Evolutionary conservation across 2,113 vertebrate genomes (phyloP).

Genomic region (Phrynosoma platyrhinos): DNA sequence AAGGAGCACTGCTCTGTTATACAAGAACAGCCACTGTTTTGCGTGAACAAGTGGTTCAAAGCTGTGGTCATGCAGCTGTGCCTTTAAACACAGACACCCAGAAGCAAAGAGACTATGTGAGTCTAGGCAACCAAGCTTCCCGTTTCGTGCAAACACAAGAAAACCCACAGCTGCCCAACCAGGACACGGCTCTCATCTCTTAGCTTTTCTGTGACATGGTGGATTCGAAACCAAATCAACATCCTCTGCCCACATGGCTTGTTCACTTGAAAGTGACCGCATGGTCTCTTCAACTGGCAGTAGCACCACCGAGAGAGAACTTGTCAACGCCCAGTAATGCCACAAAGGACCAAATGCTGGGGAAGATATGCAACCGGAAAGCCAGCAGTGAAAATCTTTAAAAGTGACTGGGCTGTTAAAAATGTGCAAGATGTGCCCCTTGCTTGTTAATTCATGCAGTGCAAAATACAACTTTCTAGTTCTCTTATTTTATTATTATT

Average conservation of each 20-base stretch:
- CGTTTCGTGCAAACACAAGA: too few relatives aligned
- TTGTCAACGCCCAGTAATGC: neutral
- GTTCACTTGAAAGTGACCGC: neutral
- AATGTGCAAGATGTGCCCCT: neutral
- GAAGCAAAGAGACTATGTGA: neutral
- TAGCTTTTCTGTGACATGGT: conserved; percentile 10
- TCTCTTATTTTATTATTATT: neutral
- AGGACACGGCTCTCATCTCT: neutral
- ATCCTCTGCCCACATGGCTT: neutral
- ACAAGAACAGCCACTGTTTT: neutral
- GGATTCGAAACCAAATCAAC: conserved; percentile 15
- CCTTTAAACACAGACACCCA: neutral
- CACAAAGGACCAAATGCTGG: neutral
- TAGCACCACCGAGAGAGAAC: neutral
- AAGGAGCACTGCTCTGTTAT: neutral
- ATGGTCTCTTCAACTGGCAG: neutral
- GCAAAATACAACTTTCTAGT: neutral
- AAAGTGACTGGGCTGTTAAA: neutral
- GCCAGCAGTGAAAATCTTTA: neutral
- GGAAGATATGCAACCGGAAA: neutral
- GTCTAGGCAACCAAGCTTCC: neutral
- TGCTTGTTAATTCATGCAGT: neutral
- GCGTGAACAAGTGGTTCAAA: neutral
- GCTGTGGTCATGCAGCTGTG: neutral
- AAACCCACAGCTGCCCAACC: neutral